These are phyloP conservation scores for Dunckerocampus dactyliophorus DNA, from an alignment of 2,113 vertebrate genomes.

Conservation along the genomic window DNA sequence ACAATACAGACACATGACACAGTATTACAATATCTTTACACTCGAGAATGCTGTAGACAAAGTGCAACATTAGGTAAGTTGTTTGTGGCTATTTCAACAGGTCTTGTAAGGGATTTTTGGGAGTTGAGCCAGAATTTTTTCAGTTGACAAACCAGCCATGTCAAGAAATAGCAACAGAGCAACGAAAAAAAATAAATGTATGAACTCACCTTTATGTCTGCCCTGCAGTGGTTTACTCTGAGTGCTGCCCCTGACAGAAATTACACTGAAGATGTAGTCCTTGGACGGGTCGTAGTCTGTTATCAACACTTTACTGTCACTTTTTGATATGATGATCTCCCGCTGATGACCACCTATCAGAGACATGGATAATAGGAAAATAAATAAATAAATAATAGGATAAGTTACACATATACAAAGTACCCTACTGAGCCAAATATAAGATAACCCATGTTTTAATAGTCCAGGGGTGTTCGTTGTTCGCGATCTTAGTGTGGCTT, in stretches of 20 bases:
- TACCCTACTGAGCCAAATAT: background rate
- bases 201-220: constrained; percentile 63
- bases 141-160: background rate
- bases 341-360: constrained; percentile 61
- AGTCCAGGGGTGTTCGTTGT: too few species aligned
- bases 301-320: constrained; percentile 68
- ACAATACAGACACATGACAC: background rate
- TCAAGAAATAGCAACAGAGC: background rate
- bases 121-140: background rate
- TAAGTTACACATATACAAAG: constrained; percentile 19
- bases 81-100: background rate
- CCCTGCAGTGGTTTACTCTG: constrained; percentile 71
- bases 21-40: background rate
- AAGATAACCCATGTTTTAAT: too few species aligned
- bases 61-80: background rate
- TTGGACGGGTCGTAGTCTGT: constrained; percentile 65
- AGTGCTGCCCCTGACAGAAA: constrained; percentile 63
- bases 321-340: constrained; percentile 67
- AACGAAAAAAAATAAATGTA: background rate
- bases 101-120: background rate
- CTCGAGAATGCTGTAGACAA: too few species aligned
- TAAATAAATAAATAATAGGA: constrained; percentile 3
- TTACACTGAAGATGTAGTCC: constrained; percentile 67
- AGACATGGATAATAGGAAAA: too few species aligned
- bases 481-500: too few species aligned